These are phyloP conservation scores for Bombus soroeensis DNA, from an alignment of 1,140 invertebrate genomes.

Conservation along the genomic window DNA sequence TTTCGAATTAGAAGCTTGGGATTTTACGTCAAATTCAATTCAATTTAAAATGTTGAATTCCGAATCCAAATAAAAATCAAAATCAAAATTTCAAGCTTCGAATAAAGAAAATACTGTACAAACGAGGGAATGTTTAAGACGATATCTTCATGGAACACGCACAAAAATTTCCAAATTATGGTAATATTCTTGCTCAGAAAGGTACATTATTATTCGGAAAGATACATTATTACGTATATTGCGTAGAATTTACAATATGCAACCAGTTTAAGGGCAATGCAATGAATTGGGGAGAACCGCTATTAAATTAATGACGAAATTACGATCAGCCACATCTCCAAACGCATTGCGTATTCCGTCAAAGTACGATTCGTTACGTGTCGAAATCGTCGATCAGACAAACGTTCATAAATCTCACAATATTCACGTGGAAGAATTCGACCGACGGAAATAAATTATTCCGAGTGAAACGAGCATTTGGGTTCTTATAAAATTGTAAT, in stretches of 20 bases:
- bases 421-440: not conserved
- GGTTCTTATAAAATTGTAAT: not conserved
- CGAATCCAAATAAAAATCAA: no score
- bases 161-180: not conserved
- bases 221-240: not conserved
- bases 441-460: not conserved
- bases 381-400: not conserved
- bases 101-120: no score
- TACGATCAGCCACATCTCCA: conserved; percentile 2
- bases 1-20: no score
- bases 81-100: no score
- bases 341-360: conserved; percentile 26
- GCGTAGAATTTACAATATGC: conserved; percentile 12
- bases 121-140: no score
- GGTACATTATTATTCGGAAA: not conserved
- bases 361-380: not conserved
- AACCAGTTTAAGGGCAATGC: not conserved
- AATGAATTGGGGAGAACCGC: not conserved
- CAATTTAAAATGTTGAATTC: no score
- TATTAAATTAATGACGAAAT: conserved; percentile 39
- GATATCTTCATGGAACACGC: no score
- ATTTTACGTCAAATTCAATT: no score
- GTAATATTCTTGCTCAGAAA: not conserved
- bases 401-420: not conserved
- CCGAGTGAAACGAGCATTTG: no score